Base-by-base conservation (phyloP, 2,113 vertebrate species). In the Protobothrops mucrosquamatus region DNA sequence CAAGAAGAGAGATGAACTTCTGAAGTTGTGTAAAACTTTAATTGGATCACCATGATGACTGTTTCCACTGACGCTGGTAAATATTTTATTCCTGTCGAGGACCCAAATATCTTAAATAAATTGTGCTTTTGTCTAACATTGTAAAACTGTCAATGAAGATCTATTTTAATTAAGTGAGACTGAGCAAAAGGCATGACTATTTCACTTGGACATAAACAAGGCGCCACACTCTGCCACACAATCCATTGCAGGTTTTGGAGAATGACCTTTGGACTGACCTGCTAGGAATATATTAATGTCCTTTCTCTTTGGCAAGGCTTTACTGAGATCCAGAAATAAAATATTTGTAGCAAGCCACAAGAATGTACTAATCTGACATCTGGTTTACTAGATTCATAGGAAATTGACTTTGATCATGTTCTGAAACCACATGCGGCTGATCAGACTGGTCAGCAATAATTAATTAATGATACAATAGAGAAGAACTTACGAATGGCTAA, bases 281-380 rank as follows among this genome's bases (percentile, higher is more conserved):
- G 94, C 54, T 91, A 97, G 94, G 95, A 94, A 94, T 95, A 95
- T 54, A 96, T 93, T 90, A 92, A 95, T 96, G 96, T 96, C 97
- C 96, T 97, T 96, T 96, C 59, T 94, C 86, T 86, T 95, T 98
- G 97, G 97, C 97, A 98, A 96, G 95, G 88, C 94, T 97, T 97
- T 97, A 97, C 94, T 95, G 95, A 97, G 55, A 57, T 85, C 89
- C 26, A 85, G 95, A 94, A 97, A 97, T 96, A 97, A 98, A 98
- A 98, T 98, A 97, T 98, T 97, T 94, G 95, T 97, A 98, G 98
- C 98, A 97, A 96, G 96, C 89, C 94, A 93, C 93, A 98, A 98
- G 98, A 99, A 99, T 98, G 97, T 97, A 95, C 97, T 98, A 98
- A 98, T 98, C 98, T 97, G 95, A 98, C 96, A 96, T 98, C 97